Evolutionary conservation across 1,140 invertebrate species (phyloP).

Genomic region (Scaptomyza hsui): DNA sequence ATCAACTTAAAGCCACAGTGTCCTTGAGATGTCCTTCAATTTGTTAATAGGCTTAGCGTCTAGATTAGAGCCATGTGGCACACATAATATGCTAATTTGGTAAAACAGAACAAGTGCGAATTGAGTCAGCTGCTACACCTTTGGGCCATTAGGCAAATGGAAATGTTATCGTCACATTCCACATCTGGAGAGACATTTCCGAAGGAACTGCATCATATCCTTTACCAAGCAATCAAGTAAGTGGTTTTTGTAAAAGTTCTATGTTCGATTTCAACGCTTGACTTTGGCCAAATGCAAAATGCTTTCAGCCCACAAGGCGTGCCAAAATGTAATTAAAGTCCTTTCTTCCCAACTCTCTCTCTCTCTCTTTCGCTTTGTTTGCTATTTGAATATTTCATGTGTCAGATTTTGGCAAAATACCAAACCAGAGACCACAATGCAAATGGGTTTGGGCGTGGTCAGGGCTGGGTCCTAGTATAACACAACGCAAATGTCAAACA

Average conservation of each 20-base stretch:
- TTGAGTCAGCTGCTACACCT: constrained; percentile 22
- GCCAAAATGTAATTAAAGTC: constrained; percentile 63
- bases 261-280: constrained; percentile 26
- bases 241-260: constrained; percentile 15
- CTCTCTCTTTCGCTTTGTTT: neutral
- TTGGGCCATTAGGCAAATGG: constrained; percentile 35
- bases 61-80: constrained; percentile 17
- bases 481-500: constrained; percentile 6
- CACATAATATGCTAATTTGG: constrained; percentile 40
- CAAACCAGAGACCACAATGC: constrained; percentile 29
- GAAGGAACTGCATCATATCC: neutral
- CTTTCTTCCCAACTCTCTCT: neutral
- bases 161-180: constrained; percentile 23
- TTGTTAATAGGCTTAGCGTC: constrained; percentile 18
- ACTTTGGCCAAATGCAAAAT: constrained; percentile 23
- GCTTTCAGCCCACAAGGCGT: constrained; percentile 24
- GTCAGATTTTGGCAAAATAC: constrained; percentile 24
- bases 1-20: constrained; percentile 6
- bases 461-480: neutral
- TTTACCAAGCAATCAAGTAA: constrained; percentile 46
- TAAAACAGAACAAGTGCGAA: neutral
- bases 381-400: constrained; percentile 62
- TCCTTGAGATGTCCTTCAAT: constrained; percentile 27
- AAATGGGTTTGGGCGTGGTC: constrained; percentile 49
- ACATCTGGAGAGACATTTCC: neutral